These are phyloP conservation scores for Sepioteuthis lessoniana DNA, from an alignment of 2,888 invertebrate genomes.

Conservation along the genomic window DNA sequence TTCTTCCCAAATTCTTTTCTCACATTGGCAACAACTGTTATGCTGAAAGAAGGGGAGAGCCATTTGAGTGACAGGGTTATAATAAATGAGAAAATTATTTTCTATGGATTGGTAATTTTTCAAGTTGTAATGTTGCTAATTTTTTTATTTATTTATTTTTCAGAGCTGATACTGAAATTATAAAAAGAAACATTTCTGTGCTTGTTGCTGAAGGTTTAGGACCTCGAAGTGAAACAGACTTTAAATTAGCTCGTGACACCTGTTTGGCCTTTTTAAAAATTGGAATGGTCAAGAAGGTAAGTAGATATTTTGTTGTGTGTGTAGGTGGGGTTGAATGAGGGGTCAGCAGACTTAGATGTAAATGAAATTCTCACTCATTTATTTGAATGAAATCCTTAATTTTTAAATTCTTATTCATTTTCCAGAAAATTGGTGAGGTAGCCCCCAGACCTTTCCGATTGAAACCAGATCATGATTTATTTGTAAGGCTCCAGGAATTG, in stretches of 20 bases:
- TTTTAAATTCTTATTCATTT: constrained; percentile 16
- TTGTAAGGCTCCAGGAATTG: constrained; percentile 77
- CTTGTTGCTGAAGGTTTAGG: constrained; percentile 84
- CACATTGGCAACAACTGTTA: no score
- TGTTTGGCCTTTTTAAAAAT: constrained; percentile 79
- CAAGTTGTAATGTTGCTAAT: not conserved
- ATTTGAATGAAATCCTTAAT: not conserved
- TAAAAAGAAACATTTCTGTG: constrained; percentile 81
- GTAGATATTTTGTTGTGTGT: constrained; percentile 38
- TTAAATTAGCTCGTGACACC: constrained; percentile 79
- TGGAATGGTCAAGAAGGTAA: constrained; percentile 65
- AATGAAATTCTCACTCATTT: not conserved
- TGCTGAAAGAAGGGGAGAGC: no score
- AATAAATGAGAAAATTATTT: no score
- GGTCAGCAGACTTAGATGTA: no score
- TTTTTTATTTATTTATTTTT: no score
- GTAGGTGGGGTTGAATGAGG: no score
- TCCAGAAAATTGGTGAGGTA: constrained; percentile 67
- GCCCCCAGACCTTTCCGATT: constrained; percentile 74
- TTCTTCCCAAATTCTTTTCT: no score
- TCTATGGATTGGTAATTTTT: not conserved
- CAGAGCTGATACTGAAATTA: constrained; percentile 76
- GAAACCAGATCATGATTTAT: constrained; percentile 78
- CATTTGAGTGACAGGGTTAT: no score
- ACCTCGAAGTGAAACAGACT: constrained; percentile 76